These are phyloP conservation scores for Pteromalus puparum DNA, from an alignment of 1,140 invertebrate species.

Conservation along the genomic window DNA sequence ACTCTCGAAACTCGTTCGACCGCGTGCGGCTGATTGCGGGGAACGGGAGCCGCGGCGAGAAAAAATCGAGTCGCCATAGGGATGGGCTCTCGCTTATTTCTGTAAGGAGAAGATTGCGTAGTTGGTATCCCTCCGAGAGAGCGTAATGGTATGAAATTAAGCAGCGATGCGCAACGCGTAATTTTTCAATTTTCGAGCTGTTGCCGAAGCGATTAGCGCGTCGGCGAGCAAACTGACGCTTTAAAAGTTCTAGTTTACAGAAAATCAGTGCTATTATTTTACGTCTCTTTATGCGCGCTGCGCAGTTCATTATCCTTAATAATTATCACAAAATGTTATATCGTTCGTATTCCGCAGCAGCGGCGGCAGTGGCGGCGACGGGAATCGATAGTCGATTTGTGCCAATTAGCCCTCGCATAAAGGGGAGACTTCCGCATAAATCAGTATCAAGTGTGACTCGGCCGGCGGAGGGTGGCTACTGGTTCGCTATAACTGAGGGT, in stretches of 20 bases:
- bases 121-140: background rate
- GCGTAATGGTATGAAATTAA: constrained; percentile 8
- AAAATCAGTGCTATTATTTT: too few relatives aligned
- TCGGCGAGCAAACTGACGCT: background rate
- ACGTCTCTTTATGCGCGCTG: too few relatives aligned
- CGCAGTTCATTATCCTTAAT: constrained; percentile 21
- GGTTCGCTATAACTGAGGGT: constrained; percentile 33
- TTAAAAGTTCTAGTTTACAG: background rate
- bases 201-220: background rate
- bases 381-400: constrained; percentile 41
- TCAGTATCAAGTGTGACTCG: constrained; percentile 46
- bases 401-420: constrained; percentile 42
- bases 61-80: too few relatives aligned
- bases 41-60: background rate
- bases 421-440: constrained; percentile 43
- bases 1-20: constrained; percentile 16
- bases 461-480: constrained; percentile 3
- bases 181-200: constrained; percentile 19
- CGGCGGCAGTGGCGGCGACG: background rate
- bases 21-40: constrained; percentile 11
- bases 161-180: constrained; percentile 3
- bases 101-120: background rate
- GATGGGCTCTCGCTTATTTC: background rate
- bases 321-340: background rate
- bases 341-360: background rate